Evolutionary conservation across 2,888 invertebrate species (phyloP).

Genomic region (Agrotis ipsilon): DNA sequence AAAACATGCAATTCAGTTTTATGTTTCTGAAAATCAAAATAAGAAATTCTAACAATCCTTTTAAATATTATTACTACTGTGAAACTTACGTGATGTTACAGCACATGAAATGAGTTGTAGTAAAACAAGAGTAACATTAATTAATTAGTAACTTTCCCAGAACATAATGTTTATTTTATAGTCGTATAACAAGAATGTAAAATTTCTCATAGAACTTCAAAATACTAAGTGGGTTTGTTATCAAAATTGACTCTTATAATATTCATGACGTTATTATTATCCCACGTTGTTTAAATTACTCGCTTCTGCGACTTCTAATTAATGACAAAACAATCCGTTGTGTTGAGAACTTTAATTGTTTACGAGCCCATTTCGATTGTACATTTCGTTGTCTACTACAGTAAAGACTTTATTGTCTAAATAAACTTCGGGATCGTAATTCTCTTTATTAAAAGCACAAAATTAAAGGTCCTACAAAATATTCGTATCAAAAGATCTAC

Average conservation of each 20-base stretch:
- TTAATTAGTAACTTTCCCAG: background rate
- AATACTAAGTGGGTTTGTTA: constrained; percentile 30
- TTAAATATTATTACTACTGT: too few species aligned
- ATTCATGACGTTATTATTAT: constrained; percentile 38
- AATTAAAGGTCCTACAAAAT: constrained; percentile 48
- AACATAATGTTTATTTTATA: constrained; percentile 27
- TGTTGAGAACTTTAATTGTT: constrained; percentile 60
- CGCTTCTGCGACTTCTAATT: constrained; percentile 47
- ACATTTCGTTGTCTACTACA: constrained; percentile 46
- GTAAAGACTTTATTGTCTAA: constrained; percentile 49
- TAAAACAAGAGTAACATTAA: constrained; percentile 5
- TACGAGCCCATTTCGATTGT: constrained; percentile 47
- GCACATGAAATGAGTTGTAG: background rate
- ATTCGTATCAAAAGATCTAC: constrained; percentile 47
- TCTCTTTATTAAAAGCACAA: constrained; percentile 47
- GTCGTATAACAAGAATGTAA: constrained; percentile 12
- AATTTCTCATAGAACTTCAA: constrained; percentile 11
- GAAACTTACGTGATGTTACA: too few species aligned
- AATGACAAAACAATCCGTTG: constrained; percentile 53
- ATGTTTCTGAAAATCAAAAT: too few species aligned
- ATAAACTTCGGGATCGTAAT: constrained; percentile 47
- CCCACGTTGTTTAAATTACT: constrained; percentile 41
- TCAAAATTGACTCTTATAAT: constrained; percentile 40
- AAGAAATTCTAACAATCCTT: too few species aligned
- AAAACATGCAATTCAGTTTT: too few species aligned